A percentile compares a stretch with the other conserved stretches of the same genome.
Evolutionary conservation across 2,888 invertebrate genomes (phyloP).

Genomic region (Gonocerus acuteangulatus): DNA sequence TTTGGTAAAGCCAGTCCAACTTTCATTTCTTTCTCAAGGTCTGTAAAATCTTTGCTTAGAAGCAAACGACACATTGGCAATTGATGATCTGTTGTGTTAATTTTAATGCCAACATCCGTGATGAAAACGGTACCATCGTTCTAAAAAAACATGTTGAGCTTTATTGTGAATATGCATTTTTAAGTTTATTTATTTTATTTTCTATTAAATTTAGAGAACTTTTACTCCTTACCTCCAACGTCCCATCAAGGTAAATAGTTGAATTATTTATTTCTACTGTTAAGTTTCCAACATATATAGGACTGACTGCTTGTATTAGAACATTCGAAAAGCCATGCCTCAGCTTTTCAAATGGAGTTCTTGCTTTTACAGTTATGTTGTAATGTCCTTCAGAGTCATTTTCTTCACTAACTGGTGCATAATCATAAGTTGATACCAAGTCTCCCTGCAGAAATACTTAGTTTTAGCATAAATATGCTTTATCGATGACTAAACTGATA

Average conservation of each 20-base stretch:
- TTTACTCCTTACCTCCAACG: slow-evolving; percentile 50
- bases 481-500: too few species aligned
- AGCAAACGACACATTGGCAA: slow-evolving; percentile 58
- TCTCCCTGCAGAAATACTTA: slow-evolving; percentile 15
- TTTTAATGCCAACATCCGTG: slow-evolving; percentile 52
- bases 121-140: slow-evolving; percentile 59
- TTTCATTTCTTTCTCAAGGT: slow-evolving; percentile 55
- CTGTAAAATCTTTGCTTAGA: slow-evolving; percentile 61
- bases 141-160: too few species aligned
- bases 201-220: too few species aligned
- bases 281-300: slow-evolving; percentile 44
- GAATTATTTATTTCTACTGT: slow-evolving; percentile 48
- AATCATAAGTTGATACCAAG: slow-evolving; percentile 27
- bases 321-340: slow-evolving; percentile 31
- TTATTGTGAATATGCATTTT: too few species aligned
- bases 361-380: slow-evolving; percentile 27
- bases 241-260: slow-evolving; percentile 48
- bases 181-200: neutral
- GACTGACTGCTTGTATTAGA: slow-evolving; percentile 33
- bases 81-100: slow-evolving; percentile 55
- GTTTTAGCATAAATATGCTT: too few species aligned
- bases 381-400: slow-evolving; percentile 33
- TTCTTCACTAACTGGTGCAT: slow-evolving; percentile 28
- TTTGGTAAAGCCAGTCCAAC: slow-evolving; percentile 49
- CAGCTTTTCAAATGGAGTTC: slow-evolving; percentile 33